Evolutionary conservation across 2,888 invertebrate species (phyloP).

Genomic region (Melitaea athalia): DNA sequence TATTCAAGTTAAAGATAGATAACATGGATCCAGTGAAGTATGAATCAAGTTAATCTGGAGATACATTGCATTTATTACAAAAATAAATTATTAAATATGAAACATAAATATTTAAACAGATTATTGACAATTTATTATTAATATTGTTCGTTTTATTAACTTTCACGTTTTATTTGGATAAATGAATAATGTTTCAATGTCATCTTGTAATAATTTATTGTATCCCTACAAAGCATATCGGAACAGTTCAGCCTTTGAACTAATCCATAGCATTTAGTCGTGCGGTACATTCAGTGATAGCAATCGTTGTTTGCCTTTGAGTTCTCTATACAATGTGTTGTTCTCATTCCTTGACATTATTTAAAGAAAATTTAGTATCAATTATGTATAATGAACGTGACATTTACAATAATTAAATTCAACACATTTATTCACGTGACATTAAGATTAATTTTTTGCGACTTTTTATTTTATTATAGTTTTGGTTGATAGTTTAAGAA

Average conservation of each 20-base stretch:
- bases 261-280: constrained; percentile 16
- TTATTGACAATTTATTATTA: neutral
- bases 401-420: constrained; percentile 29
- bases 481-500: too few relatives aligned
- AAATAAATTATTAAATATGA: neutral
- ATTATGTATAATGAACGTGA: constrained; percentile 34
- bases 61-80: neutral
- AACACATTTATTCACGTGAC: constrained; percentile 1
- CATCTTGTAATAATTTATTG: constrained; percentile 4
- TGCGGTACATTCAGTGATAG: constrained; percentile 20
- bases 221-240: constrained; percentile 7
- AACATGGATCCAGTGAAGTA: neutral
- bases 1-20: neutral
- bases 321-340: constrained; percentile 20
- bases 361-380: constrained; percentile 32
- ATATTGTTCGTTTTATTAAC: neutral
- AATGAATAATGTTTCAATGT: constrained; percentile 2
- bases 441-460: neutral
- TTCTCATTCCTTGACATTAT: constrained; percentile 31
- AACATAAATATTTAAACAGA: neutral
- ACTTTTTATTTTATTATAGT: neutral
- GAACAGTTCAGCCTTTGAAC: neutral
- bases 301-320: constrained; percentile 23
- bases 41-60: neutral
- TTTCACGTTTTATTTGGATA: neutral